Evolutionary conservation across 2,113 vertebrate genomes (phyloP), one percentile per base, ranked within the genome.

Genomic region (Chlorocebus sabaeus): DNA sequence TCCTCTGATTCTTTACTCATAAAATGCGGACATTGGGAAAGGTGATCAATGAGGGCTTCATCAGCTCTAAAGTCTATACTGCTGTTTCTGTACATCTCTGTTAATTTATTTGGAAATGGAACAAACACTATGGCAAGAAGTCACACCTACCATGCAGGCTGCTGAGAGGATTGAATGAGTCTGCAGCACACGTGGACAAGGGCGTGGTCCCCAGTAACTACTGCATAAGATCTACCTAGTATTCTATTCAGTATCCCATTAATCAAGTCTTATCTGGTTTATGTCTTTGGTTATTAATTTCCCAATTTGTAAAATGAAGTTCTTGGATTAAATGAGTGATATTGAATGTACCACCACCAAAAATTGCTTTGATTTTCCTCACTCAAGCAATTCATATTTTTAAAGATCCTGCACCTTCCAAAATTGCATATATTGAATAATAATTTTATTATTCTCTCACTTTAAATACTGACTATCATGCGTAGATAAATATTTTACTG

Each of bases 181-280:
- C 16, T 35, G 1, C 6, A 2, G 25, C 20, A 6, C 40, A 81
- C 5, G 8, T 20, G 43, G 22, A 9, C 64, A 7, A 18, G 27
- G 12, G 35, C 30, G 48, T 13, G 40, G 40, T 30, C 55, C 8
- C 14, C 0, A 1, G 9, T 0, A 17, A 30, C 22, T 64, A 1
- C 23, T 4, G 27, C 1, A 18, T n/a, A 12, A 23, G 27, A 22
- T 18, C 50, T 30, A 30, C 27, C 40, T 40, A 4, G 23, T 4
- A 11, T 9, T 16, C 43, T 11, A 4, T 1, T 67, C 23, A 43
- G 78, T 1, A 4, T 16, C 61, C 50, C 50, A 11, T 5, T 18
- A 70, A n/a, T 52, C 43, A 43, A 32, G 2, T 27, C 76, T 79
- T 20, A 16, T 11, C 23, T 16, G 27, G 1, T 23, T 79, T 40